These are phyloP conservation scores for Leptogaster cylindrica DNA, from an alignment of 2,888 invertebrate species.

Conservation along the genomic window DNA sequence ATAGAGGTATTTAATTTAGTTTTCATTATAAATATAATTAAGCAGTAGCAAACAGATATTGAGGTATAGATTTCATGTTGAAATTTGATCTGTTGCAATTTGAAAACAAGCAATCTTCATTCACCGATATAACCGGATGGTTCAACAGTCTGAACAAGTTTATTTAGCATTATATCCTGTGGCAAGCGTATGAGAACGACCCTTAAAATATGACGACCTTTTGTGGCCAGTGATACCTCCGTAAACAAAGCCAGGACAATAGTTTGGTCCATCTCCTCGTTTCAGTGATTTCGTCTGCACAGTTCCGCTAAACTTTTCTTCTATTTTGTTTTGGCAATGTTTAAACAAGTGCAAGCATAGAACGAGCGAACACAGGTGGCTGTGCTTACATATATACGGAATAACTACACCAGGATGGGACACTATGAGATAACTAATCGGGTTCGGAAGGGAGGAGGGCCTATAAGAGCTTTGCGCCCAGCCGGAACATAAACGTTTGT, in stretches of 20 bases:
- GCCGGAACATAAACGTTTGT: not conserved
- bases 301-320: slow-evolving; percentile 33
- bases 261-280: not conserved
- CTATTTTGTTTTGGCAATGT: slow-evolving; percentile 14
- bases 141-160: too few relatives aligned
- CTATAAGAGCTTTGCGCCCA: slow-evolving; percentile 1
- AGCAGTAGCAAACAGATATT: too few relatives aligned
- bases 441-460: slow-evolving; percentile 12
- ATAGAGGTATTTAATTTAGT: too few relatives aligned
- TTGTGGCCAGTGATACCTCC: slow-evolving; percentile 28
- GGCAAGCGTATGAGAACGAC: too few relatives aligned
- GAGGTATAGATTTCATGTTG: too few relatives aligned
- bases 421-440: not conserved
- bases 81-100: too few relatives aligned
- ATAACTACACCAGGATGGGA: not conserved
- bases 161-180: too few relatives aligned
- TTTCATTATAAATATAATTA: too few relatives aligned
- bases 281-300: not conserved
- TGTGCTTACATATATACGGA: slow-evolving; percentile 6
- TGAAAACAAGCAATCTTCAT: too few relatives aligned
- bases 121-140: too few relatives aligned
- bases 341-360: slow-evolving; percentile 24
- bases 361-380: not conserved
- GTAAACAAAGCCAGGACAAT: slow-evolving; percentile 16
- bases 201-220: too few relatives aligned